Conservation (phyloP, 2,888 invertebrate species). For the Zelleria hepariella region DNA sequence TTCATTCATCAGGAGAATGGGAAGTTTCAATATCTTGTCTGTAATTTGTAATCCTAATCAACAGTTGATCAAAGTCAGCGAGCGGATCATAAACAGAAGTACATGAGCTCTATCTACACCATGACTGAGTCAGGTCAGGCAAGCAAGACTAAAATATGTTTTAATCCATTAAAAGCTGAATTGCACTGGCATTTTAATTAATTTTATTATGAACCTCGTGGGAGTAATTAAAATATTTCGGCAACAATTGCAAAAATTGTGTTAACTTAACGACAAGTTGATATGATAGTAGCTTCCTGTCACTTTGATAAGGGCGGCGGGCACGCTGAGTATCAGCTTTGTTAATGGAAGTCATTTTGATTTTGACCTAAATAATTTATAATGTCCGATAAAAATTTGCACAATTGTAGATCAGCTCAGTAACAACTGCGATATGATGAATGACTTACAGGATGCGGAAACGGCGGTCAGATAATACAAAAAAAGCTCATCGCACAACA, state of each 20-base stretch:
- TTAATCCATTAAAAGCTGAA: no score
- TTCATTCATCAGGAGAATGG: no score
- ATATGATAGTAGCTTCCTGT: slow-evolving; percentile 55
- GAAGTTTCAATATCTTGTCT: no score
- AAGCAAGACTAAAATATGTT: no score
- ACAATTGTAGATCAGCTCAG: neutral
- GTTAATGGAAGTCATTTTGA: slow-evolving; percentile 65
- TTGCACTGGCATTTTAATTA: no score
- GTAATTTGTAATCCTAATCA: no score
- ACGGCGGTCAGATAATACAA: neutral
- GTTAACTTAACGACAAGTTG: slow-evolving; percentile 66
- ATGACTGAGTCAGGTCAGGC: no score
- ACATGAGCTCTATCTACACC: no score
- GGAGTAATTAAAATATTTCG: slow-evolving; percentile 60
- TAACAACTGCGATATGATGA: neutral
- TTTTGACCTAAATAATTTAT: slow-evolving; percentile 58
- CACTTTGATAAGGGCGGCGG: slow-evolving; percentile 52
- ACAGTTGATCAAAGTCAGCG: no score
- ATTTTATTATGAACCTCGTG: slow-evolving; percentile 25
- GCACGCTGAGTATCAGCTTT: slow-evolving; percentile 40
- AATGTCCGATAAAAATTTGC: neutral
- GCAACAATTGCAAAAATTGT: slow-evolving; percentile 69
- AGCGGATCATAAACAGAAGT: no score
- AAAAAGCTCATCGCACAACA: neutral
- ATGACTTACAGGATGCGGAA: neutral